Evolutionary conservation across 1,140 invertebrate species (phyloP).

Genomic region (Drosophila suzukii): DNA sequence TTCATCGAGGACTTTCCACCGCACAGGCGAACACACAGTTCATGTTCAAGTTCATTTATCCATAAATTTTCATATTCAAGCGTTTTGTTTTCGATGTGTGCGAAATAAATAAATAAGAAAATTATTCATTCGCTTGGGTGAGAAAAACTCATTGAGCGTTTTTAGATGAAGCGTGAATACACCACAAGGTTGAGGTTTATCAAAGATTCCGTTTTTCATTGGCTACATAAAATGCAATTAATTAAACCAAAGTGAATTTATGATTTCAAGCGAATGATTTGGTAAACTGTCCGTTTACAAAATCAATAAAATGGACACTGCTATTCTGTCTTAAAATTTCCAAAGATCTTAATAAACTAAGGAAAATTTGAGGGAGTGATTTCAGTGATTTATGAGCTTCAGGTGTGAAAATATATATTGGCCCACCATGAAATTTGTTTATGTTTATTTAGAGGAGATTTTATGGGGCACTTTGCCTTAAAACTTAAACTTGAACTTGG

Average conservation of each 20-base stretch:
- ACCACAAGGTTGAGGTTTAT: constrained; percentile 15
- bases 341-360: constrained; percentile 24
- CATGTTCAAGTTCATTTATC: constrained; percentile 51
- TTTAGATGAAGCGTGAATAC: constrained; percentile 34
- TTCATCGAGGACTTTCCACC: constrained; percentile 44
- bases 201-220: constrained; percentile 5
- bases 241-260: constrained; percentile 12
- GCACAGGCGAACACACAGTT: constrained; percentile 29
- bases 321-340: too few species aligned
- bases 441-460: constrained; percentile 50
- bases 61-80: constrained; percentile 47
- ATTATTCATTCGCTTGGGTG: constrained; percentile 31
- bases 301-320: constrained; percentile 8
- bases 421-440: constrained; percentile 33
- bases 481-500: constrained; percentile 76
- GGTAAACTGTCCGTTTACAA: not conserved
- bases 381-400: constrained; percentile 54
- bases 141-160: constrained; percentile 31
- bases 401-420: constrained; percentile 58
- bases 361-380: constrained; percentile 5
- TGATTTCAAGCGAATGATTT: constrained; percentile 6
- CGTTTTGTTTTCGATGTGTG: constrained; percentile 22
- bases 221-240: constrained; percentile 12
- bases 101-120: constrained; percentile 46
- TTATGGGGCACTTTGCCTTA: constrained; percentile 34